A percentile compares a stretch with the other conserved stretches of the same genome.
Evolutionary conservation across 2,888 invertebrate genomes (phyloP).

Genomic region (Diadegma fenestrale): DNA sequence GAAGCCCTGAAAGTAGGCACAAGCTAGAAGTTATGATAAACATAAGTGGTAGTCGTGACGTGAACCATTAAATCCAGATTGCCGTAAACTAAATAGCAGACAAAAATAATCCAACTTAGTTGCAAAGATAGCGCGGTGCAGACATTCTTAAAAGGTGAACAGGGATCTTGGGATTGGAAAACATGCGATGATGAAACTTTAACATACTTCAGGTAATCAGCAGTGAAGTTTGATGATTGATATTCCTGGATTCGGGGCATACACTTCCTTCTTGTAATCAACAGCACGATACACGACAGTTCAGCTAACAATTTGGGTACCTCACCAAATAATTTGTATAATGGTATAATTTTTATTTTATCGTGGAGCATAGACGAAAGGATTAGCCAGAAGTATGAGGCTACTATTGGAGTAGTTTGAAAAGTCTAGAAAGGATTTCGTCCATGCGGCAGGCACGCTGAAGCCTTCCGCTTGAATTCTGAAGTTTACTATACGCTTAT

Average conservation of each 20-base stretch:
- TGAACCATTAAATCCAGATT: neutral
- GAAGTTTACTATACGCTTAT: neutral
- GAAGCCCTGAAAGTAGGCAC: neutral
- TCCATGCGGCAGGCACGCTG: neutral
- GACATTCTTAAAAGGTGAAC: constrained; percentile 27
- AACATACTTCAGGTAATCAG: constrained; percentile 24
- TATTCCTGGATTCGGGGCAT: constrained; percentile 80
- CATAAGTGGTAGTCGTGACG: neutral
- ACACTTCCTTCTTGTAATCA: constrained; percentile 79
- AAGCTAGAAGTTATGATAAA: neutral
- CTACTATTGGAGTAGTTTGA: neutral
- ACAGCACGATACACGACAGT: neutral
- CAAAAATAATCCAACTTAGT: neutral
- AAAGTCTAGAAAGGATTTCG: neutral
- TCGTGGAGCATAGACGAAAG: neutral
- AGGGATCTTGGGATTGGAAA: constrained; percentile 8
- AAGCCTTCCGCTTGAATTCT: neutral
- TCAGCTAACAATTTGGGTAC: neutral
- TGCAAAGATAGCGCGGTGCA: neutral
- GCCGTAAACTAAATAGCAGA: neutral
- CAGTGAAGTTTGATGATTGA: constrained; percentile 72
- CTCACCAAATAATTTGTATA: neutral
- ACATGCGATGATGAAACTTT: constrained; percentile 23
- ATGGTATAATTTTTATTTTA: neutral
- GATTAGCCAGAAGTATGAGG: neutral